Conservation (phyloP, 2,888 invertebrate genomes). For the Netelia fuscicornis region DNA sequence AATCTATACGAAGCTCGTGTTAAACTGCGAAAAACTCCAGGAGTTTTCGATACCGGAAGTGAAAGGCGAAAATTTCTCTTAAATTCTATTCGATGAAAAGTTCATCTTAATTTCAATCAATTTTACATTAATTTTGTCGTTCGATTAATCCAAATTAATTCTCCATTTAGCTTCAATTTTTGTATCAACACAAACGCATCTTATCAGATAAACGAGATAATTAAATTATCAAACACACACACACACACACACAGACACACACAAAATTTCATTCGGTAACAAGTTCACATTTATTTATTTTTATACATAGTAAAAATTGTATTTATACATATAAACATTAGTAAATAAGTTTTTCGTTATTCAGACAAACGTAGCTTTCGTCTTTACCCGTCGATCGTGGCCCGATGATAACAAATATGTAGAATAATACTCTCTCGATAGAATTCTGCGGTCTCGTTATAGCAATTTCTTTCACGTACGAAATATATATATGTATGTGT, state of each 20-base stretch:
- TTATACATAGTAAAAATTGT: too few species aligned
- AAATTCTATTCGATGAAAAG: not conserved
- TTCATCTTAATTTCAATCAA: not conserved
- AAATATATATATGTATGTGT: not conserved
- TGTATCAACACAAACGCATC: too few species aligned
- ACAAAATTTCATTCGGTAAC: too few species aligned
- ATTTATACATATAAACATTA: not conserved
- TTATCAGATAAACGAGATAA: too few species aligned
- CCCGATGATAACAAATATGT: slow-evolving; percentile 19
- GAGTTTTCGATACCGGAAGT: not conserved
- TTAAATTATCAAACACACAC: too few species aligned
- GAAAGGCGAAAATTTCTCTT: not conserved
- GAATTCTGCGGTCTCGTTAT: slow-evolving; percentile 27
- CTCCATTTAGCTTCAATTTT: too few species aligned
- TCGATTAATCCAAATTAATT: not conserved
- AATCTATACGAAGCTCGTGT: not conserved
- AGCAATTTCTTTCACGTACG: not conserved
- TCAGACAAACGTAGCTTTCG: slow-evolving; percentile 62
- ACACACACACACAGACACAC: too few species aligned
- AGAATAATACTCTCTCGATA: slow-evolving; percentile 34
- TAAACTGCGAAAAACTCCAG: not conserved
- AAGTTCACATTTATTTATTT: not conserved
- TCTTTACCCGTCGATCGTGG: slow-evolving; percentile 15
- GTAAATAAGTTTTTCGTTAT: slow-evolving; percentile 63
- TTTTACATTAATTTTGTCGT: not conserved